Conservation (phyloP, 2,888 invertebrate genomes). For the Julus scandinavius region DNA sequence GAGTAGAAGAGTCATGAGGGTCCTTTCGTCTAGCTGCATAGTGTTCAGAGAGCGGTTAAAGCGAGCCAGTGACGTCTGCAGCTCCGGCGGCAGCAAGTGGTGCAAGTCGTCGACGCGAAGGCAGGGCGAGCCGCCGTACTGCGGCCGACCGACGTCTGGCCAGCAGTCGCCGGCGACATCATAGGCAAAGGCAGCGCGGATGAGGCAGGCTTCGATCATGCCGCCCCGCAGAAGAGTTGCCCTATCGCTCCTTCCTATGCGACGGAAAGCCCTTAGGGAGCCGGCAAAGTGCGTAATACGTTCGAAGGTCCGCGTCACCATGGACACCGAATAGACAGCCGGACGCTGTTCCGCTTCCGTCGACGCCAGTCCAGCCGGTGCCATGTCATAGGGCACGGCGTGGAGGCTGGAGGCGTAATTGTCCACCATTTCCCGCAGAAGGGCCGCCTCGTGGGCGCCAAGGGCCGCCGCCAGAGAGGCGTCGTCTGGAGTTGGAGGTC, state of each 20-base stretch:
- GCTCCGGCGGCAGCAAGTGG: slow-evolving; percentile 63
- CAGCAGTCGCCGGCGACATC: slow-evolving; percentile 63
- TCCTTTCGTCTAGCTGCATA: slow-evolving; percentile 65
- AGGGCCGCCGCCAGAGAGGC: neutral
- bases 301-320: slow-evolving; percentile 57
- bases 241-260: slow-evolving; percentile 61
- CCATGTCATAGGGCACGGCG: slow-evolving; percentile 58
- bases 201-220: slow-evolving; percentile 67
- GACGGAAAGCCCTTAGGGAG: slow-evolving; percentile 62
- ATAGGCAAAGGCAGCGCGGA: slow-evolving; percentile 67
- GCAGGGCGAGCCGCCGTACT: slow-evolving; percentile 61
- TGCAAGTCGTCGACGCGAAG: slow-evolving; percentile 63
- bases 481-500: neutral
- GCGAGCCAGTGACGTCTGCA: slow-evolving; percentile 66
- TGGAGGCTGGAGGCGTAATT: slow-evolving; percentile 57
- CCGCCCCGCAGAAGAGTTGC: slow-evolving; percentile 64
- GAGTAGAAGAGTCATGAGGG: slow-evolving; percentile 66
- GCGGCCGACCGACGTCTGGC: slow-evolving; percentile 60
- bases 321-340: slow-evolving; percentile 57
- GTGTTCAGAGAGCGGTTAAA: slow-evolving; percentile 66
- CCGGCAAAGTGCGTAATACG: slow-evolving; percentile 63
- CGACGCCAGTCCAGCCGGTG: neutral
- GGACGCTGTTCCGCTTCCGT: neutral
- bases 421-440: slow-evolving; percentile 51
- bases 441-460: neutral